Percentiles rank a stretch among this genome's conserved stretches.
These are phyloP conservation scores for Hylaeus anthracinus DNA, from an alignment of 1,140 invertebrate species.

Conservation along the genomic window DNA sequence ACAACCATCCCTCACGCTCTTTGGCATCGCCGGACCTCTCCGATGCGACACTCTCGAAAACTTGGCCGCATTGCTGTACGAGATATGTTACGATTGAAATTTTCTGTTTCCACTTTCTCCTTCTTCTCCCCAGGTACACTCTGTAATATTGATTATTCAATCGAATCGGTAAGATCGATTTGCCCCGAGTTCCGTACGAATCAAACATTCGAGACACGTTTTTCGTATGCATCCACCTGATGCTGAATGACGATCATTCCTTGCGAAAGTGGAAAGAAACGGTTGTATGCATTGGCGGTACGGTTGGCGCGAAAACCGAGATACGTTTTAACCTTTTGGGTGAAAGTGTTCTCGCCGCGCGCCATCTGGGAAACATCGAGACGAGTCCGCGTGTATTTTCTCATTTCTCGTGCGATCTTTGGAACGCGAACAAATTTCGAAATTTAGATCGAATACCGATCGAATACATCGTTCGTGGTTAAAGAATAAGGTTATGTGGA, in stretches of 20 bases:
- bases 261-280: neutral
- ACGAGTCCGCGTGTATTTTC: neutral
- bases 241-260: neutral
- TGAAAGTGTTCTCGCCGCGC: slow-evolving; percentile 47
- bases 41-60: neutral
- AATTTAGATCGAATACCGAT: neutral
- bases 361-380: slow-evolving; percentile 2
- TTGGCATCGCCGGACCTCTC: too few species aligned
- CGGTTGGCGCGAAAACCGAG: slow-evolving; percentile 47
- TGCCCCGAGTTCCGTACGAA: neutral
- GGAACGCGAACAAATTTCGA: neutral
- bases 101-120: neutral
- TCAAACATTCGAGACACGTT: neutral
- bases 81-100: neutral
- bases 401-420: neutral
- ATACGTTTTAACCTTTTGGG: slow-evolving; percentile 14
- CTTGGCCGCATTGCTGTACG: neutral
- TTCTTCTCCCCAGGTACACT: too few species aligned
- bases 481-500: neutral
- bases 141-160: neutral
- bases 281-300: neutral
- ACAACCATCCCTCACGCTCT: neutral
- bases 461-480: neutral
- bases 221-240: neutral
- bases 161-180: neutral